Conservation (phyloP, 2,797 vertebrate genomes). For the Chiroxiphia lanceolata region DNA sequence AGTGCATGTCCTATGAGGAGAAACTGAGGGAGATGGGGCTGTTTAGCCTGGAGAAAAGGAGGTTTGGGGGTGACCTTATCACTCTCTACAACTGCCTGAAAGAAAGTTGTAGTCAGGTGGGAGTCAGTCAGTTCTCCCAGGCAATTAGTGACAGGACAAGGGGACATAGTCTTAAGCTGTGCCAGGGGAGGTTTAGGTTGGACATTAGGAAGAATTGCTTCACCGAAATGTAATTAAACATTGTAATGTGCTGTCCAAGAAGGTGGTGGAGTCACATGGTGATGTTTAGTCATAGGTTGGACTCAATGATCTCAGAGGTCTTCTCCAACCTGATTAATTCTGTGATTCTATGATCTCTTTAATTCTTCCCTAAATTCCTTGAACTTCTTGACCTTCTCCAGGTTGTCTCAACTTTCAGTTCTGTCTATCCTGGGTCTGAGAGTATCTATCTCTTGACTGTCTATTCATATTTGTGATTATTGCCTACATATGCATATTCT, state of each 20-base stretch:
- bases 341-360: neutral
- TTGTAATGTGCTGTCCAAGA: neutral
- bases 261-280: neutral
- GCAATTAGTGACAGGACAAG: neutral
- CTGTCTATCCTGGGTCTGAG: neutral
- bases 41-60: neutral
- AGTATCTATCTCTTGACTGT: neutral
- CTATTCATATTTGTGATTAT: neutral
- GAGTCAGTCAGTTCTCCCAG: neutral
- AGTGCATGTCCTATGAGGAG: neutral
- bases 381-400: neutral
- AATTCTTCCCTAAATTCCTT: neutral
- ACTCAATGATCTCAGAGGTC: neutral
- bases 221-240: neutral
- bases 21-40: neutral
- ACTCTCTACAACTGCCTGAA: neutral
- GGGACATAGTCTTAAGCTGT: neutral
- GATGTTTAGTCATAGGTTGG: accelerated
- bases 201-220: neutral
- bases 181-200: neutral
- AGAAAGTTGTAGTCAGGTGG: accelerated
- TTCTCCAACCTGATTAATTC: neutral
- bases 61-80: neutral
- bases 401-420: neutral
- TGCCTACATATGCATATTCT: neutral